Base-by-base conservation (phyloP, 1,140 invertebrate species). In the Zaprionus ghesquierei region DNA sequence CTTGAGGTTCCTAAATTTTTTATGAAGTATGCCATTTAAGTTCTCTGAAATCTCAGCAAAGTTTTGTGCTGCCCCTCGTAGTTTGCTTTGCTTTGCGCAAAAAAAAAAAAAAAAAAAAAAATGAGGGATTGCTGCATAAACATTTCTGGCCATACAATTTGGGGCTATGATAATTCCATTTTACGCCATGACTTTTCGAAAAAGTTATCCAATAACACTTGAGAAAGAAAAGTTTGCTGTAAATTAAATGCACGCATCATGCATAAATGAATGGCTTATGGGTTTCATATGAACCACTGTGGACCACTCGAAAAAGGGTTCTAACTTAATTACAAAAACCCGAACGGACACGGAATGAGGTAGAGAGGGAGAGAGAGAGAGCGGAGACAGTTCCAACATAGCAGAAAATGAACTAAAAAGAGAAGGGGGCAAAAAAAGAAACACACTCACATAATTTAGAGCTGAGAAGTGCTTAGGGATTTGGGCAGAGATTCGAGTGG, bases 311-410 rank as follows among this genome's bases (percentile, higher is more conserved):
- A 70, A 71, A 79, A 89, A 82, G 75, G 84, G 65, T 82, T 63
- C 68, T 50, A 79, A 82, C 71, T 79, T 87, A 87, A 89, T 87
- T 87, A 87, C 79, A 60, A 89, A 89, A 76, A 74, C 75, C 65
- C 73, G 22, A 53, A 72, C 59, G 51, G 27, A 56, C 27, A 56
- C 25, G 46, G 12, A 15, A n/a, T n/a, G n/a, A n/a, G n/a, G n/a
- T 55, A 66, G 41, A 75, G 29, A 61, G 59, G 23, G n/a, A 15
- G 2, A 15, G n/a, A 41, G 33, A 35, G 35, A 2, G n/a, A 38
- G 33, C 12, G 4, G 33, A 12, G 2, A 38, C n/a, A 8, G n/a
- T 27, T n/a, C 68, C 81, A 85, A 60, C 80, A 77, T 49, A 72
- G 81, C 69, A 72, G 62, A 78, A 81, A 85, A 81, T 86, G 62